Evolutionary conservation across 2,797 vertebrate species (phyloP).

Genomic region (Hephaestus fuliginosus): DNA sequence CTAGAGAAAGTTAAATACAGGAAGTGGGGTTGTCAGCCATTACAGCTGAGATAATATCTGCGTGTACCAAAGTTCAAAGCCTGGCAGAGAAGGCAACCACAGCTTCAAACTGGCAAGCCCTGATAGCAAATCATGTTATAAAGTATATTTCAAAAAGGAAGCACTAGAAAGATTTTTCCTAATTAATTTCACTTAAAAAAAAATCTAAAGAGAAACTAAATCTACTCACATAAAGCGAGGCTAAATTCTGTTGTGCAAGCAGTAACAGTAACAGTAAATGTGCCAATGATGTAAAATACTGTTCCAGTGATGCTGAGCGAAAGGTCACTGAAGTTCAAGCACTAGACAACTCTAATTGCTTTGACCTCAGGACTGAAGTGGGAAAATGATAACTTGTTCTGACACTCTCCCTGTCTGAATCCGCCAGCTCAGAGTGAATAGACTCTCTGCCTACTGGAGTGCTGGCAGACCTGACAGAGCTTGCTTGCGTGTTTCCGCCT

Average conservation of each 20-base stretch:
- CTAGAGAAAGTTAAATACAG: slow-evolving; percentile 4
- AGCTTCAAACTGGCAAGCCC: background rate
- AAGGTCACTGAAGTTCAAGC: slow-evolving; percentile 31
- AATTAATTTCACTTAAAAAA: slow-evolving; percentile 1
- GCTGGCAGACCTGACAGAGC: slow-evolving; percentile 7
- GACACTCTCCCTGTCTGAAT: slow-evolving; percentile 25
- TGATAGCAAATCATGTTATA: slow-evolving; percentile 3
- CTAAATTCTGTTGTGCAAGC: background rate
- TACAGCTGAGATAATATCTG: background rate
- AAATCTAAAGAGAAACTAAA: background rate
- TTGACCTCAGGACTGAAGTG: slow-evolving; percentile 25
- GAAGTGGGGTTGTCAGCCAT: slow-evolving; percentile 1
- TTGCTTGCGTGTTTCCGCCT: slow-evolving; percentile 8
- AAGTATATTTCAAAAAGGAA: background rate
- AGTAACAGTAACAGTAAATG: slow-evolving; percentile 1
- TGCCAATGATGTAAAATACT: background rate
- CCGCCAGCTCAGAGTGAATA: slow-evolving; percentile 13
- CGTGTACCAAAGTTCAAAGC: background rate
- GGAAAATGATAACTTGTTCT: slow-evolving; percentile 31
- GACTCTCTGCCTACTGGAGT: slow-evolving; percentile 6
- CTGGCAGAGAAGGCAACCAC: background rate
- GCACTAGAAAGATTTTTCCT: background rate
- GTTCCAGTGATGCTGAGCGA: slow-evolving; percentile 29
- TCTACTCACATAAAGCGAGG: background rate
- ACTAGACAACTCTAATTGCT: slow-evolving; percentile 19